Base-by-base conservation (phyloP, 1,140 invertebrate genomes). In the fruit fly (Drosophila melanogaster) region DNA sequence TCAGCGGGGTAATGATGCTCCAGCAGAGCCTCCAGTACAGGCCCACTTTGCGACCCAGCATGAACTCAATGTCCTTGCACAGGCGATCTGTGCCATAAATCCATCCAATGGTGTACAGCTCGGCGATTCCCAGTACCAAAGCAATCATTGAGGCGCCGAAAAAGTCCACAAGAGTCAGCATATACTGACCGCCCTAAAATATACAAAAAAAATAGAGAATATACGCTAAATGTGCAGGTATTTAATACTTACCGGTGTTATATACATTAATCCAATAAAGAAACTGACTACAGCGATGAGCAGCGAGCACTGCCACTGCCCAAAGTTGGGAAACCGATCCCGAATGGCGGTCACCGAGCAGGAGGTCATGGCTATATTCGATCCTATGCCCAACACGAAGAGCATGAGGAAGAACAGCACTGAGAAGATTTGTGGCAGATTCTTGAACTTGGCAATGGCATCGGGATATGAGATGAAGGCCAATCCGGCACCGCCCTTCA, bases 391-490 rank as follows among this genome's bases (percentile, higher is more conserved):
- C 46, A 98, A 92, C 0, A 97, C 95, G 65, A 96, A 95, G 87
- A 98, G 93, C 96, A 97, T 97, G 7, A 97, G 84, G 93, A 98
- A 98, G 93, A 98, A 98, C 5, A 98, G 87, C 0, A 97, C 95
- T 0, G 97, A 95, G 93, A 98, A 98, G 93, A 96, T 95, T 93
- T 97, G 96, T 0, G 96, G 96, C 53, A 96, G 92, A 24, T 94
- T 91, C 5, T 95, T 94, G 77, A 98, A 96, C 90, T 97, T 96
- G 7, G 96, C 94, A 50, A 98, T 96, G 0, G 97, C 97, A 81
- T 97, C 96, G 0, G 97, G 97, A 92, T 98, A 98, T 0, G 96
- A 97, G 24, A 98, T 94, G 74, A 98, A 97, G 5, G 97, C 97
- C 8, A 97, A 92, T 4, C 96, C 96, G 44, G 95, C 94, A 2